Evolutionary conservation across 1,140 invertebrate species (phyloP).

Genomic region (Tetragonula clypearis): DNA sequence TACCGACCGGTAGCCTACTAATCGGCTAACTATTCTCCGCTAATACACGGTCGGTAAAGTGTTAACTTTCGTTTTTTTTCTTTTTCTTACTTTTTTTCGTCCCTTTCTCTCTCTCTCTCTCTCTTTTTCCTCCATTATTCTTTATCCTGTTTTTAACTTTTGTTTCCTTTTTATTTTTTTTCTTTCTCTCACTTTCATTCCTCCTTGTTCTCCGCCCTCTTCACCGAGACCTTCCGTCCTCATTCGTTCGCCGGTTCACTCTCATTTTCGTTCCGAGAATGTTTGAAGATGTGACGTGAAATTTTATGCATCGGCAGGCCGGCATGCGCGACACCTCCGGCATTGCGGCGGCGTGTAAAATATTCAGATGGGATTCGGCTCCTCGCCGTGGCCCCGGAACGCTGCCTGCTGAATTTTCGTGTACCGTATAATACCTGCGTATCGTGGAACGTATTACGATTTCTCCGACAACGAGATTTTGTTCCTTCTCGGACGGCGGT

Average conservation of each 20-base stretch:
- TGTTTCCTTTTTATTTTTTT: background rate
- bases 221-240: background rate
- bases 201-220: background rate
- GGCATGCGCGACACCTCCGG: conserved; percentile 54
- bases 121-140: too few relatives aligned
- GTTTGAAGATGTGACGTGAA: conserved; percentile 59
- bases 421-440: conserved; percentile 33
- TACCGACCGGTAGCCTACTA: too few relatives aligned
- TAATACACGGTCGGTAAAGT: too few relatives aligned
- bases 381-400: conserved; percentile 19
- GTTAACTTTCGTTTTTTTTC: too few relatives aligned
- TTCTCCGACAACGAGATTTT: conserved; percentile 37
- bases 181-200: background rate
- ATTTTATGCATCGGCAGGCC: conserved; percentile 65
- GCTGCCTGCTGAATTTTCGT: conserved; percentile 36
- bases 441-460: conserved; percentile 48
- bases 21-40: too few relatives aligned
- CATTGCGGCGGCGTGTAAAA: conserved; percentile 57
- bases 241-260: background rate
- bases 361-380: conserved; percentile 69
- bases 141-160: too few relatives aligned
- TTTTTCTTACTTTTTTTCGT: too few relatives aligned
- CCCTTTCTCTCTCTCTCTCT: too few relatives aligned
- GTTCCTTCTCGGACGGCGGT: background rate
- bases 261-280: conserved; percentile 42